Conservation (phyloP, 2,888 invertebrate species). For the Ochropleura leucogaster region DNA sequence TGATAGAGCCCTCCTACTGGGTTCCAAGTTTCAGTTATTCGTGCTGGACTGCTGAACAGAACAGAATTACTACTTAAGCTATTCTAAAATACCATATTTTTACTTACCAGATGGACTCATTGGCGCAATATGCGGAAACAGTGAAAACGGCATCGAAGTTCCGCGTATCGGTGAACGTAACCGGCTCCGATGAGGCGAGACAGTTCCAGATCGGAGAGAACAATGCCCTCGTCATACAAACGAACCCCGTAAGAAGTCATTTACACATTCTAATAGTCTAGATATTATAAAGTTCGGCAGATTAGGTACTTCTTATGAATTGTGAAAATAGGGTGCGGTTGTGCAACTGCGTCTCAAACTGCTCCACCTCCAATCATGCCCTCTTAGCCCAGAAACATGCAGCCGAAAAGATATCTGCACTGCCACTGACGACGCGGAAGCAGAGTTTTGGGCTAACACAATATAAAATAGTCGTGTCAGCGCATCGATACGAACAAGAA, state of each 20-base stretch:
- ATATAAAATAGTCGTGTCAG: too few species aligned
- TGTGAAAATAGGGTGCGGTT: too few species aligned
- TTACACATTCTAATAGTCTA: too few species aligned
- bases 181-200: constrained; percentile 85
- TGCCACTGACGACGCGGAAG: too few species aligned
- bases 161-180: constrained; percentile 83
- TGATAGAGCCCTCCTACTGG: background rate
- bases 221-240: constrained; percentile 96
- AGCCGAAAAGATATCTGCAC: too few species aligned
- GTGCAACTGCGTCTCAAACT: too few species aligned
- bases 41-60: background rate
- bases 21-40: background rate
- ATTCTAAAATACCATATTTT: background rate
- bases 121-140: constrained; percentile 84
- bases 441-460: too few species aligned
- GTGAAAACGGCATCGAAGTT: constrained; percentile 81
- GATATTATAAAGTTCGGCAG: too few species aligned
- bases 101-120: constrained; percentile 83
- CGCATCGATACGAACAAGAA: too few species aligned
- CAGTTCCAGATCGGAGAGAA: constrained; percentile 93
- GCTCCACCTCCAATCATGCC: too few species aligned
- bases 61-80: background rate
- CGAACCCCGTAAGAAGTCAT: constrained; percentile 89
- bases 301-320: too few species aligned
- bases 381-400: too few species aligned